Percentiles rank a stretch among this genome's conserved stretches.
Evolutionary conservation across 2,888 invertebrate genomes (phyloP).

Genomic region (Drosophila ezoana): DNA sequence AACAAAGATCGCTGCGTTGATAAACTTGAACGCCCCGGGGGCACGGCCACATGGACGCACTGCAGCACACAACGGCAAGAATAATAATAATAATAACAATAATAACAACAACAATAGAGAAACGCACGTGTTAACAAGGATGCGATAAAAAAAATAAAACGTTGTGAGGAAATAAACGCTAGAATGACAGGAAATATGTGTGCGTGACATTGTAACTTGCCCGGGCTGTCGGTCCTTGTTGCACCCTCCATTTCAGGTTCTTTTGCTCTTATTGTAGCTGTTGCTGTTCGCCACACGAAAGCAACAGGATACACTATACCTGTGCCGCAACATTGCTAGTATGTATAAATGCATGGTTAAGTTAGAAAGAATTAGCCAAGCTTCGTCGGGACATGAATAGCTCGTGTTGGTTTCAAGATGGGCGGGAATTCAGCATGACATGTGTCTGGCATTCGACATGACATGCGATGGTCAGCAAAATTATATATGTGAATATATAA

Average conservation of each 20-base stretch:
- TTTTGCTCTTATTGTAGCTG: conserved; percentile 1
- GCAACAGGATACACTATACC: conserved; percentile 56
- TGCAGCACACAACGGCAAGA: conserved; percentile 40
- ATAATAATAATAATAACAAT: conserved; percentile 27
- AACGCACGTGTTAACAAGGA: conserved; percentile 78
- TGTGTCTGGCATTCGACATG: conserved; percentile 37
- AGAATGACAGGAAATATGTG: conserved; percentile 77
- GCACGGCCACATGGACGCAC: conserved; percentile 26
- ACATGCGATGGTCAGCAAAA: conserved; percentile 42
- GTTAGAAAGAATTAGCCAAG: conserved; percentile 21
- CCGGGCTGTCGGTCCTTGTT: conserved; percentile 23
- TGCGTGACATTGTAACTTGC: conserved; percentile 76
- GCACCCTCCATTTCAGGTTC: conserved; percentile 2
- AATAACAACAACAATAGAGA: conserved; percentile 41
- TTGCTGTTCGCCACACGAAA: conserved; percentile 35
- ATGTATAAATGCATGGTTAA: conserved; percentile 12
- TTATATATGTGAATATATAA: conserved; percentile 11
- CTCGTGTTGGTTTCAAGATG: conserved; percentile 28
- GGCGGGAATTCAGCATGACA: conserved; percentile 32
- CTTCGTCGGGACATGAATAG: conserved; percentile 32
- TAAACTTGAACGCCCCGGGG: conserved; percentile 56
- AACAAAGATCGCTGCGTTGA: conserved; percentile 61
- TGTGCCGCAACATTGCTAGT: conserved; percentile 23
- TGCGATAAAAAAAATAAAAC: conserved; percentile 62
- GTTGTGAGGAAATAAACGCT: conserved; percentile 74